Evolutionary conservation across 1,140 invertebrate genomes (phyloP), one percentile per base, ranked within the genome.

Genomic region (Drosophila auraria): DNA sequence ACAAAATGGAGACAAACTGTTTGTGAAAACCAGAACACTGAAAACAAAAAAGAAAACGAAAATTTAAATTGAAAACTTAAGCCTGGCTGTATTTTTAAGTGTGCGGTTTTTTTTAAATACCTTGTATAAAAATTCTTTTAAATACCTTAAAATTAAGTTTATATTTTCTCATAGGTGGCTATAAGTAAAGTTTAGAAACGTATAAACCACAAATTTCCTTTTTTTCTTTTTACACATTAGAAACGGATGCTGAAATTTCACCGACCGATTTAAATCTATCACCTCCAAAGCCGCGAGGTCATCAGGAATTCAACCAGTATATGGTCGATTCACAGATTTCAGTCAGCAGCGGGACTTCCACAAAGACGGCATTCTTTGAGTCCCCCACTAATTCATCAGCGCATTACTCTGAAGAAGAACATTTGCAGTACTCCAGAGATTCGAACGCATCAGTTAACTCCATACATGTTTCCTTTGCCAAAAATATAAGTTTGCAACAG

Each of bases 321-420:
- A 83, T 92, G 79, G 62, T 91, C 33, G 86, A 93, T 27, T 92
- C 91, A 1, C 92, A 93, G 75, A 82, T 81, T 54, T 93, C 91
- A 44, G 82, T 87, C 2, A 92, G 81, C 63, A 93, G 92, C 64
- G 80, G 78, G 7, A 65, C 83, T 9, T 93, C 92, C 20, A 80
- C 82, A 74, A 92, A 93, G 75, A 93, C 86, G 5, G 87, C 83
- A 6, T 58, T 93, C n/a, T 86, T 87, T 57, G 79, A 91, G 40
- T 91, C 91, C 4, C 47, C 72, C 1, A 77, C 58, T 23, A 91
- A 83, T 57, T 82, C 86, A 11, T 80, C 82, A 17, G 75, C 80
- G 14, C 84, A 91, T 50, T 78, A 49, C 56, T 33, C 42, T 71
- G 78, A 15, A 57, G 51, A 47, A 63, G 51, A 17, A 9, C 12